Evolutionary conservation across 2,888 invertebrate species (phyloP), one percentile per base, ranked within the genome.

Genomic region (Tachina fera): DNA sequence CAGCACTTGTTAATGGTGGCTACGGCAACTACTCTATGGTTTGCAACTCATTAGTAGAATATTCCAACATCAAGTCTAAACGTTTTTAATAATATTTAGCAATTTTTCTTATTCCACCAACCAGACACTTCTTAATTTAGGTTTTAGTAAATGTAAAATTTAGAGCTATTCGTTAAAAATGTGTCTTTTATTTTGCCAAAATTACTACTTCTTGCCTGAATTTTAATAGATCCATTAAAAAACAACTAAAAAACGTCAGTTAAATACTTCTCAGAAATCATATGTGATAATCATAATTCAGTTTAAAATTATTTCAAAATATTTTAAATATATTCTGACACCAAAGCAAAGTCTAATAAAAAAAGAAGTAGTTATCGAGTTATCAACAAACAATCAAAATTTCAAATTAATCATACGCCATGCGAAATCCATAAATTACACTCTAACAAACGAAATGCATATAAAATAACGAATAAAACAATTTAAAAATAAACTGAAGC

Each of bases 321-420:
- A 16, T 56, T 70, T 41, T 14, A 70, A 70, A 70, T 14, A 70
- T 56, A 19, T 14, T 16, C 19, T 56, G 43, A 71, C 58, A 67
- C 60, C 13, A 51, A 14, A 3, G 9, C 2, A 5, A 13, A 31
- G 13, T 16, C 39, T 49, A 4, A 14, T 45, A 31, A 31, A 5
- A 31, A 53, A 49, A 45, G 47, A n/a, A 49, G 68, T 70, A 63
- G 16, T 79, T 71, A 47, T 63, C 8, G n/a, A 56, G n/a, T 63
- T 65, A 71, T 79, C 63, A 80, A 49, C 72, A 56, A 79, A 47
- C 31, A 67, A 67, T 67, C 56, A 68, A 70, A 60, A 49, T 45
- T 51, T 45, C 1, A 74, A 72, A 78, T 83, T 63, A 75, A 74
- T 84, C 83, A 84, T 75, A 75, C 70, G 78, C 70, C 83, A 84